Conservation (phyloP, 2,888 invertebrate species). For the Chymomyza caudatula region DNA sequence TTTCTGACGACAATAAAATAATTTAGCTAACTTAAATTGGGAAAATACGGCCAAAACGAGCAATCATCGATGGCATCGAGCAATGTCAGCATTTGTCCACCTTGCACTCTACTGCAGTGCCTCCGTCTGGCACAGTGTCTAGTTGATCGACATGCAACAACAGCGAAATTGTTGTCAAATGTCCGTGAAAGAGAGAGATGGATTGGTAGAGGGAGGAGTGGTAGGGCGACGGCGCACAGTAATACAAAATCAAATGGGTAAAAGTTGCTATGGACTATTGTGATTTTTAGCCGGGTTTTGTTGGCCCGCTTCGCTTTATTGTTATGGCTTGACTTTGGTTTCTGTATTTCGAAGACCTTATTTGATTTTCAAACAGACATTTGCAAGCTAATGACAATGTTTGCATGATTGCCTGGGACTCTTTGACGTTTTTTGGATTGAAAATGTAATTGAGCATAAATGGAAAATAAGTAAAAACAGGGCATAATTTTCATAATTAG, state of each 20-base stretch:
- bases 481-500: too few relatives aligned
- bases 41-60: slow-evolving; percentile 29
- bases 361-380: background rate
- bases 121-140: slow-evolving; percentile 14
- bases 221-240: background rate
- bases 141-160: slow-evolving; percentile 50
- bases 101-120: slow-evolving; percentile 14
- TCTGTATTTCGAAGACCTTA: background rate
- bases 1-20: slow-evolving; percentile 53
- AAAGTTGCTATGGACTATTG: slow-evolving; percentile 36
- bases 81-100: slow-evolving; percentile 13
- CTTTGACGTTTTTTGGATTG: background rate
- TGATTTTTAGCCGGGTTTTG: background rate
- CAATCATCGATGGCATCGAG: slow-evolving; percentile 10
- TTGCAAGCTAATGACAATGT: background rate
- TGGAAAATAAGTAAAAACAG: background rate
- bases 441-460: background rate
- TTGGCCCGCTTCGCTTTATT: background rate
- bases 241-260: slow-evolving; percentile 41
- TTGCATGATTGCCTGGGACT: background rate
- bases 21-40: slow-evolving; percentile 54
- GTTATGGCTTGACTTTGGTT: background rate
- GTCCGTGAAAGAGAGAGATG: too few relatives aligned
- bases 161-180: slow-evolving; percentile 48
- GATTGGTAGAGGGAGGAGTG: too few relatives aligned